A percentile compares a stretch with the other conserved stretches of the same genome.
Conservation (phyloP, 2,888 invertebrate species). For the Tanytarsus gracilentus region DNA sequence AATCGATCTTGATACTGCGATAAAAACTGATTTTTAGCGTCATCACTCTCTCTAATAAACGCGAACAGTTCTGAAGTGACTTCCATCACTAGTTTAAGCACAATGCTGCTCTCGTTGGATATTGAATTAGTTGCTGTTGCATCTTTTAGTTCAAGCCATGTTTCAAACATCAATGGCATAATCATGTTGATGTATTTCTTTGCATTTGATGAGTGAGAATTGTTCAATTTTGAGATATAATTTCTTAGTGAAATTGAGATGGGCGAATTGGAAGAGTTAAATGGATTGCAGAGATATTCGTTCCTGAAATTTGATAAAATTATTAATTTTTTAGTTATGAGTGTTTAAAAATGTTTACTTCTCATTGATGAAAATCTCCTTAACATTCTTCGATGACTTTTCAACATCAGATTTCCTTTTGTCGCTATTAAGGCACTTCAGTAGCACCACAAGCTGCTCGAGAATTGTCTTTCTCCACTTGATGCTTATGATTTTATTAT, state of each 20-base stretch:
- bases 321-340: neutral
- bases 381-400: neutral
- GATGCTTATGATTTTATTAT: constrained; percentile 61
- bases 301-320: neutral
- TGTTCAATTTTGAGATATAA: neutral
- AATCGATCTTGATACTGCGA: constrained; percentile 48
- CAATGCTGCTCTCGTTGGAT: constrained; percentile 52
- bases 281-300: constrained; percentile 6
- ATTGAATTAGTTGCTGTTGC: constrained; percentile 46
- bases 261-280: neutral
- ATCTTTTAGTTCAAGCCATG: constrained; percentile 68
- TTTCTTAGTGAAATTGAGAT: neutral
- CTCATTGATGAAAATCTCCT: neutral
- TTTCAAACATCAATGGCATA: constrained; percentile 69
- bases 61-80: constrained; percentile 55
- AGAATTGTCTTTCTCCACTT: constrained; percentile 73
- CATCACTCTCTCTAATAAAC: constrained; percentile 39
- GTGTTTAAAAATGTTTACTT: neutral
- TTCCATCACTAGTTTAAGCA: constrained; percentile 54
- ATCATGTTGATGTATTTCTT: constrained; percentile 56
- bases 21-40: constrained; percentile 47
- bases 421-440: constrained; percentile 36
- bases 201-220: neutral
- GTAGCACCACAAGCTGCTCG: constrained; percentile 55
- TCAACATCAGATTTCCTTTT: constrained; percentile 1